These are phyloP conservation scores for Tetranychus cinnabarinus DNA, from an alignment of 1,140 invertebrate species.

Conservation along the genomic window DNA sequence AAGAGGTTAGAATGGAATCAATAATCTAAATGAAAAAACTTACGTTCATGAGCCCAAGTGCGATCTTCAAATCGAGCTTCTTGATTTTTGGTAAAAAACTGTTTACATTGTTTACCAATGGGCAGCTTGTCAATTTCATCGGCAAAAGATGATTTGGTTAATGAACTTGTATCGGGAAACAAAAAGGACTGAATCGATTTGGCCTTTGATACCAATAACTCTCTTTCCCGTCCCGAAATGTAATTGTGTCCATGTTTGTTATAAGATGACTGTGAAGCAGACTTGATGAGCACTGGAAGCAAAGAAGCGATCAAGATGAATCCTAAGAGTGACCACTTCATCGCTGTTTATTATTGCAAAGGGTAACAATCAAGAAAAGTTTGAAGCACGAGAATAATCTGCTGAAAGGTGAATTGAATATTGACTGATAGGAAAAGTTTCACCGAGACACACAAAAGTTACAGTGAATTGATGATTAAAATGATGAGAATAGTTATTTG, in stretches of 20 bases:
- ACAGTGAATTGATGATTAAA: too few species aligned
- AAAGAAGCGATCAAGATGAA: not conserved
- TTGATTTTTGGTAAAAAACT: not conserved
- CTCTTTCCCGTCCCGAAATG: too few species aligned
- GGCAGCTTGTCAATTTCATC: not conserved
- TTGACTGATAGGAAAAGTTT: too few species aligned
- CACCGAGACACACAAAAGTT: too few species aligned
- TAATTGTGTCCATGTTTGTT: too few species aligned
- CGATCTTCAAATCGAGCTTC: not conserved
- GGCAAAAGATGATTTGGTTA: not conserved
- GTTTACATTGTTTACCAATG: not conserved
- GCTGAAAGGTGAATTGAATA: too few species aligned
- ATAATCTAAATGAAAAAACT: not conserved
- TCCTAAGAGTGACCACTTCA: not conserved
- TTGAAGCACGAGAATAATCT: too few species aligned
- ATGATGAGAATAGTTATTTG: too few species aligned
- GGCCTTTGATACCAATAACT: too few species aligned
- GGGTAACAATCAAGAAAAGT: too few species aligned
- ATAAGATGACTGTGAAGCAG: not conserved
- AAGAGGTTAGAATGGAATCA: not conserved
- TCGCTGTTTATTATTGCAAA: too few species aligned
- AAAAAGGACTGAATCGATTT: too few species aligned
- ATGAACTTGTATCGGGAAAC: not conserved
- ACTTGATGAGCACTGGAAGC: not conserved
- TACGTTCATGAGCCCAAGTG: not conserved